Percentiles rank a stretch among this genome's conserved stretches.
These are phyloP conservation scores for Saguinus midas DNA, from an alignment of 2,113 vertebrate species.

Conservation along the genomic window DNA sequence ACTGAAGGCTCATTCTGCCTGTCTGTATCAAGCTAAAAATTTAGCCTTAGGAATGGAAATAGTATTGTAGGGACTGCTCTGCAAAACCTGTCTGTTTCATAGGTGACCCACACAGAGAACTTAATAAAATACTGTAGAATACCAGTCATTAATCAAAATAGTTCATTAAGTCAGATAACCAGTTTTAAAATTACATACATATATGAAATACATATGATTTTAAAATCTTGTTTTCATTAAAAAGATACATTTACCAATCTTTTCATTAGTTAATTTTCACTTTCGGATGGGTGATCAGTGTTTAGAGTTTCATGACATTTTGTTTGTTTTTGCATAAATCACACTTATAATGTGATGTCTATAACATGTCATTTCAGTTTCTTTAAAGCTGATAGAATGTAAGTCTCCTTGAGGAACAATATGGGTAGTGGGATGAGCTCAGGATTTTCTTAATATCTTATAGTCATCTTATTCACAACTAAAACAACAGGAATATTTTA, in stretches of 20 bases:
- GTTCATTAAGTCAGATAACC: not conserved
- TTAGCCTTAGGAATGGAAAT: not conserved
- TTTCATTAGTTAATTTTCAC: not conserved
- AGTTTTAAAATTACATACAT: not conserved
- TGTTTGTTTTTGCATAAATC: not conserved
- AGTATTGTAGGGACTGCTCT: accelerated
- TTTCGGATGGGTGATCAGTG: not conserved
- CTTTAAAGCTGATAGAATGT: not conserved
- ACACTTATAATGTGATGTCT: too few relatives aligned
- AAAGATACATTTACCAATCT: not conserved
- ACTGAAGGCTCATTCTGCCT: not conserved
- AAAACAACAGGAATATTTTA: not conserved
- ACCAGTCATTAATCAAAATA: not conserved
- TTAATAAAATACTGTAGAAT: not conserved
- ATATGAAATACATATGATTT: not conserved
- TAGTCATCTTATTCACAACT: not conserved
- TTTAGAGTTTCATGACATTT: not conserved
- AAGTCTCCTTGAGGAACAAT: not conserved
- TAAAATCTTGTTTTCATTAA: not conserved
- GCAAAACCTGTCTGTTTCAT: not conserved
- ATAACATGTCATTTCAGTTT: not conserved
- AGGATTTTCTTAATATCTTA: not conserved
- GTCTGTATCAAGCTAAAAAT: not conserved
- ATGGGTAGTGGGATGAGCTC: not conserved
- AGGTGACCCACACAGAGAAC: not conserved